Evolutionary conservation across 2,113 vertebrate genomes (phyloP), one percentile per base, ranked within the genome.

Genomic region (Indri indri): DNA sequence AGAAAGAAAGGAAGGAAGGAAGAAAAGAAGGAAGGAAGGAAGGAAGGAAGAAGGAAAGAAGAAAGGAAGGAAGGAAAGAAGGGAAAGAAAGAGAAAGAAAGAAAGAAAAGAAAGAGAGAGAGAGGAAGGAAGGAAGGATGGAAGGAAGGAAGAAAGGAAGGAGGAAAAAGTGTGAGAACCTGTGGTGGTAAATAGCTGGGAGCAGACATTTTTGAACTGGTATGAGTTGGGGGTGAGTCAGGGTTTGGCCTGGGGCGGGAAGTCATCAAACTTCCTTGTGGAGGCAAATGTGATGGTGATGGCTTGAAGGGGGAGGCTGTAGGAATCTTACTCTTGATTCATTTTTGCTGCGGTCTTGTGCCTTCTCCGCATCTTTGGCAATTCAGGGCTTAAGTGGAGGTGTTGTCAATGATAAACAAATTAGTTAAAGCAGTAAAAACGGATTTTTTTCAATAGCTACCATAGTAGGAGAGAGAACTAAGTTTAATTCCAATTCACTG

Each of bases 381-480:
- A 86, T 79, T 91, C 32, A 82, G 59, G 42, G 80, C 65, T 59
- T 83, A 7, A 22, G 50, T 25, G 80, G 34, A 96, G 34, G 81
- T 87, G 4, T 57, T 65, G 59, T 66, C 25, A 84, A 85, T 79
- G 76, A 40, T 74, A 90, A 96, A 93, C 17, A 74, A 90, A 90
- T 50, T 85, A 79, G 30, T 77, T 61, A 86, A 91, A 88, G 42
- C 4, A 8, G 45, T n/a, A 32, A n/a, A 97, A 77, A 68, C 1
- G 23, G 2, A 59, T 79, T 88, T 30, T 94, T 52, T 88, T 92
- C n/a, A 87, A 1, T 74, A 94, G 71, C 40, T 80, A 54, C 40
- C 85, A 9, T 12, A 23, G 8, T 76, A 70, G 45, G 22, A 9
- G 16, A 65, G 57, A 84, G 5, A 89, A 7, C 10, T 84, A 45